Evolutionary conservation across 2,888 invertebrate genomes (phyloP).

Genomic region (Beris chalybata): DNA sequence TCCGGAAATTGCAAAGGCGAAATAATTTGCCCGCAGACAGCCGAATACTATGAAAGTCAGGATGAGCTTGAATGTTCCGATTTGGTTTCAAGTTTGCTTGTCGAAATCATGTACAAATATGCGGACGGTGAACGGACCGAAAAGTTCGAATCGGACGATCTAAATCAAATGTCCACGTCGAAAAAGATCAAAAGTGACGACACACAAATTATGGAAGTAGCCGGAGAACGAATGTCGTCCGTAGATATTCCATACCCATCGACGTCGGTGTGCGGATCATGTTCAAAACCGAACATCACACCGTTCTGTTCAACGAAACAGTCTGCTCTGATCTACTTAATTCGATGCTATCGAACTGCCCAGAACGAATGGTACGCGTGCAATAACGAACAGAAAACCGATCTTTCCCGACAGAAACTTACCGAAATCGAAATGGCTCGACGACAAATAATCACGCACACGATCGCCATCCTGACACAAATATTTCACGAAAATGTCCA

Average conservation of each 20-base stretch:
- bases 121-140: conserved; percentile 62
- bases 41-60: conserved; percentile 61
- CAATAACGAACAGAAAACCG: conserved; percentile 49
- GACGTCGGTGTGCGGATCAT: conserved; percentile 22
- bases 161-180: conserved; percentile 56
- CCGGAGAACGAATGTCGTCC: background rate
- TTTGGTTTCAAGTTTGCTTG: conserved; percentile 66
- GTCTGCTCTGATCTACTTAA: conserved; percentile 49
- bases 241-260: conserved; percentile 18
- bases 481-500: conserved; percentile 48
- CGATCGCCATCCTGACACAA: conserved; percentile 62
- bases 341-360: conserved; percentile 50
- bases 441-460: conserved; percentile 58
- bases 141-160: conserved; percentile 59
- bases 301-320: conserved; percentile 46
- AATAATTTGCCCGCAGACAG: conserved; percentile 63
- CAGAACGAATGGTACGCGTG: conserved; percentile 39
- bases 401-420: conserved; percentile 37
- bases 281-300: conserved; percentile 42
- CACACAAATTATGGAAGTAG: conserved; percentile 38
- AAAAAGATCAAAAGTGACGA: conserved; percentile 58
- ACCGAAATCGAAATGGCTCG: conserved; percentile 31
- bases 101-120: conserved; percentile 66
- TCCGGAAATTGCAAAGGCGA: conserved; percentile 62
- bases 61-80: conserved; percentile 57